Percentiles rank a stretch among this genome's conserved stretches.
phyloP scores from a whole-genome alignment of 2,113 vertebrate species.

The Microcebus tavaratra region DNA sequence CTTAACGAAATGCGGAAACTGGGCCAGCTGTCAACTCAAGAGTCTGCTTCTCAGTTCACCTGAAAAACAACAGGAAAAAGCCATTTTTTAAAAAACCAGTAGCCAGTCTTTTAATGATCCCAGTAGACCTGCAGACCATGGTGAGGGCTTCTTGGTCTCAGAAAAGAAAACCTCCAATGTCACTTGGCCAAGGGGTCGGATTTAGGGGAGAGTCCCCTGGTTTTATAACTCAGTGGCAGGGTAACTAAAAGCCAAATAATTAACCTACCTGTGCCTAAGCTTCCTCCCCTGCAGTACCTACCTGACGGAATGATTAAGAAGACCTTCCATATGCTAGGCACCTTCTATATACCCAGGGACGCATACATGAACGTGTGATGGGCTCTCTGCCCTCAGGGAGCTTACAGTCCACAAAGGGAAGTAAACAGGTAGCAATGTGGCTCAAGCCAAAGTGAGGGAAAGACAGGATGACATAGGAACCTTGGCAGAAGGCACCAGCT shows the following conservation, averaged over 20 bases:
- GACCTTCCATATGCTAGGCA: not conserved
- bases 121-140: not conserved
- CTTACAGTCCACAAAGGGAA: not conserved
- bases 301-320: not conserved
- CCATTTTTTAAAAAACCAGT: not conserved
- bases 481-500: not conserved
- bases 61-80: conserved; percentile 42
- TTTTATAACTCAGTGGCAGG: not conserved
- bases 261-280: not conserved
- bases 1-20: not conserved
- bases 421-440: not conserved
- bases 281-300: not conserved
- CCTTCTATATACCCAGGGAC: not conserved
- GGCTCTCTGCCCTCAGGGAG: not conserved
- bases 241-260: not conserved
- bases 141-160: not conserved
- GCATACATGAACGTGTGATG: not conserved
- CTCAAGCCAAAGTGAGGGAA: not conserved
- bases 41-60: not conserved
- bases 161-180: not conserved
- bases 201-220: not conserved
- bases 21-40: not conserved
- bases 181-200: not conserved
- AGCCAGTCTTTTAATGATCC: not conserved
- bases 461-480: not conserved